Evolutionary conservation across 1,140 invertebrate genomes (phyloP), one percentile per base, ranked within the genome.

Genomic region (Drosophila auraria): DNA sequence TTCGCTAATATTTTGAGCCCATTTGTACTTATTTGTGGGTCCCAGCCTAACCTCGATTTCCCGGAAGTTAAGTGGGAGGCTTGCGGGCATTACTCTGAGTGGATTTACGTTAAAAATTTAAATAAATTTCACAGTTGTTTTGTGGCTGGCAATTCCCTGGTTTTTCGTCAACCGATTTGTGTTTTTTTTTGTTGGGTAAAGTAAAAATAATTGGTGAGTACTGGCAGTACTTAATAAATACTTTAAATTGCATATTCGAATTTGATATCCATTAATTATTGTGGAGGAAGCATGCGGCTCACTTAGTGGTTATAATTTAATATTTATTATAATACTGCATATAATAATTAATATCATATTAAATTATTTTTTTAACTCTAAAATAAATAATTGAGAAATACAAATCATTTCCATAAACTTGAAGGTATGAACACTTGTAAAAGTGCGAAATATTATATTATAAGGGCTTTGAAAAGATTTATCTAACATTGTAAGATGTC

Each of bases 21-120:
- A 5, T 38, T 14, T 53, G 53, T 38, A 38, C 17, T 23, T 56
- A 15, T 40, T 40, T 38, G 60, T 62, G 45, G 45, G 45, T n/a
- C 15, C 33, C 63, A 38, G 3, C 51, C 56, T 69, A 61, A 62
- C 63, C 64, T 49, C 38, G 14, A 57, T 53, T 38, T 74, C 25
- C 33, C 33, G 66, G 44, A 40, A 30, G n/a, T 56, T 56, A 56
- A 56, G 53, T 14, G 53, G 7, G 7, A 33, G 17, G 12, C 7
- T 56, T 23, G 33, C 33, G 7, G 38, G 36, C 23, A 33, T 79
- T 66, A 62, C 82, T 86, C 83, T 82, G 78, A 82, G 69, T 79
- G 82, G 69, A 82, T 87, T 79, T 86, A 71, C 75, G 75, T 86
- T 87, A 82, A 87, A 86, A 71, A 86, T 86, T 82, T 79, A 84